Evolutionary conservation across 2,797 vertebrate species (phyloP), one percentile per base, ranked within the genome.

Genomic region (Ambastaia sidthimunki): DNA sequence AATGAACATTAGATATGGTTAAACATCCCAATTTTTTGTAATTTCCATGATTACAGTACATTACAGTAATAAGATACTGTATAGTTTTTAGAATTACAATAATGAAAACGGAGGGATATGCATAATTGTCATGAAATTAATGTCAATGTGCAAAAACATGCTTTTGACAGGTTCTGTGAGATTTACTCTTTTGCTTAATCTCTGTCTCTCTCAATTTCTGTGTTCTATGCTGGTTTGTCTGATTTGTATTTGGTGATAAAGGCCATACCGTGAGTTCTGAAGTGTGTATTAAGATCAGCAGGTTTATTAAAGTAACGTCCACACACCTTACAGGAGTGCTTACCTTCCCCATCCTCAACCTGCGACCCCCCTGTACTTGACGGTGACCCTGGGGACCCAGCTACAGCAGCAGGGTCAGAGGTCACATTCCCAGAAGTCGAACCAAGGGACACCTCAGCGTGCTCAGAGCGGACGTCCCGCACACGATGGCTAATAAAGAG

Each of bases 261-360:
- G 10, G 97, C 97, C 97, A 98, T 97, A 21, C 97, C 97, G 0
- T 98, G 97, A 34, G 96, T 98, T 81, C 96, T 93, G 91, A 98
- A 98, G 80, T 98, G 97, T 0, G 97, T 99, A 82, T 95, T 98
- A 78, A 98, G 94, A 89, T 96, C 95, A 4, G 95, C 90, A 2
- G 94, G 89, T 57, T 91, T 97, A 83, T 96, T 95, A 54, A 97
- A 99, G 57, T 90, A 85, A 62, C 94, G 95, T 21, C 95, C 93
- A 2, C 97, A 99, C 44, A 98, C 97, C 74, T 94, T 95, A 80
- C 97, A 98, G 19, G 87, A 87, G 55, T 97, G 86, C 0, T 84
- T 84, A 0, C 87, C 93, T 0, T 95, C 94, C 0, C 91, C 85
- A 0, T 92, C 89, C 50, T 90, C 89, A 0, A 79, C 85, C 3